A percentile compares a stretch with the other conserved stretches of the same genome.
Evolutionary conservation across 2,797 vertebrate species (phyloP).

Genomic region (Prunella strophiata): DNA sequence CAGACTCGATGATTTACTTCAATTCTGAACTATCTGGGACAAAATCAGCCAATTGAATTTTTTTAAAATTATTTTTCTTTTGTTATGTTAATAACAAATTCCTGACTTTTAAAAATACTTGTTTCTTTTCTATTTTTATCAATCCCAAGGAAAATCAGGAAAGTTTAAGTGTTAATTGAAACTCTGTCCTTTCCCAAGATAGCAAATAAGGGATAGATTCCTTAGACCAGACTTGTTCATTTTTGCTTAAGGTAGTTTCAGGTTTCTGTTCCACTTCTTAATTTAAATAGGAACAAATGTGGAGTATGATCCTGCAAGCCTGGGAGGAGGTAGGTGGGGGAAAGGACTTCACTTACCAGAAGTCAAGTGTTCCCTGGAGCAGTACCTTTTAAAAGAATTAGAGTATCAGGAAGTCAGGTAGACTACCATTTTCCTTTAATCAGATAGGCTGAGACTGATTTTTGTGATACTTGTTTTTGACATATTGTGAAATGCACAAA

Average conservation of each 20-base stretch:
- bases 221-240: slow-evolving; percentile 27
- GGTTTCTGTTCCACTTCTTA: slow-evolving; percentile 26
- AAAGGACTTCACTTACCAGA: neutral
- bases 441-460: neutral
- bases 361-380: slow-evolving; percentile 43
- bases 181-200: neutral
- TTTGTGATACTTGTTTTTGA: neutral
- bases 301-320: neutral
- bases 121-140: neutral
- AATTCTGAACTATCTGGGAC: neutral
- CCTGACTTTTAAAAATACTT: neutral
- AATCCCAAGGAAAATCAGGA: neutral
- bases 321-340: neutral
- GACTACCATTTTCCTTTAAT: slow-evolving; percentile 42
- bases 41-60: neutral
- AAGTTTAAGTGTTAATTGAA: slow-evolving; percentile 18
- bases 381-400: slow-evolving; percentile 46
- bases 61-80: neutral
- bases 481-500: neutral
- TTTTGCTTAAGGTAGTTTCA: slow-evolving; percentile 40
- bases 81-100: slow-evolving; percentile 25
- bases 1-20: neutral
- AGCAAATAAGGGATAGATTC: neutral
- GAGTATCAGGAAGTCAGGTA: slow-evolving; percentile 44
- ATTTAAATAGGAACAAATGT: slow-evolving; percentile 19